Percentiles rank a stretch among this genome's conserved stretches.
These are phyloP conservation scores for Panurus biarmicus DNA, from an alignment of 2,113 vertebrate genomes.

Conservation along the genomic window DNA sequence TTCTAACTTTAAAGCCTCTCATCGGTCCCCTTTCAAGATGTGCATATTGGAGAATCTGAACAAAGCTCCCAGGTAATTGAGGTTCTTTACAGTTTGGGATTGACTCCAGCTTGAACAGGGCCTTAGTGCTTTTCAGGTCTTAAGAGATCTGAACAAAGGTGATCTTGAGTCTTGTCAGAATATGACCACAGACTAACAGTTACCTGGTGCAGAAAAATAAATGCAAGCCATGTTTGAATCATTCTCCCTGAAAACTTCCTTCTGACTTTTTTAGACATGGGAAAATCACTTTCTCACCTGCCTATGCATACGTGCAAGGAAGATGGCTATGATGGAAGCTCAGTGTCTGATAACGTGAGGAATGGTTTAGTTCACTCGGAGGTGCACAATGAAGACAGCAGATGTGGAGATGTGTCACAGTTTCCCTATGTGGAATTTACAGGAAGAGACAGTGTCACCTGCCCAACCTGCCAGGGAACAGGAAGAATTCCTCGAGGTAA, in stretches of 20 bases:
- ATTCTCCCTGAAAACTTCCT: neutral
- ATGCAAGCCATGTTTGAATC: neutral
- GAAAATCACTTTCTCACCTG: constrained; percentile 85
- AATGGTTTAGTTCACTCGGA: constrained; percentile 69
- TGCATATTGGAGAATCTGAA: neutral
- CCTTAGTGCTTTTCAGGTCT: neutral
- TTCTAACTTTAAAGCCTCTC: neutral
- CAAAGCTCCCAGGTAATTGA: neutral
- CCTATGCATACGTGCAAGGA: constrained; percentile 76
- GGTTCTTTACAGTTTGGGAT: neutral
- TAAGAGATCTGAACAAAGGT: neutral
- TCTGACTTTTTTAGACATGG: constrained; percentile 74
- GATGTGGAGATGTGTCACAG: constrained; percentile 88
- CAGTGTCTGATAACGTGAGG: constrained; percentile 67
- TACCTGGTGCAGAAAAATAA: neutral
- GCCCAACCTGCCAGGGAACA: constrained; percentile 95
- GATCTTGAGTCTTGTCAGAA: neutral
- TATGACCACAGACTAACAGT: neutral
- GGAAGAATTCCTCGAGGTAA: constrained; percentile 95
- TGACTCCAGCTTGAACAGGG: neutral
- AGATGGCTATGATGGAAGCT: constrained; percentile 72
- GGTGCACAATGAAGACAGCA: constrained; percentile 75
- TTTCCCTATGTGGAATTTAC: constrained; percentile 99
- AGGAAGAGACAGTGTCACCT: constrained; percentile 94
- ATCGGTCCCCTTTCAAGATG: rapidly evolving